phyloP scores from a whole-genome alignment of 2,797 vertebrate species.

The Malurus splendens region DNA sequence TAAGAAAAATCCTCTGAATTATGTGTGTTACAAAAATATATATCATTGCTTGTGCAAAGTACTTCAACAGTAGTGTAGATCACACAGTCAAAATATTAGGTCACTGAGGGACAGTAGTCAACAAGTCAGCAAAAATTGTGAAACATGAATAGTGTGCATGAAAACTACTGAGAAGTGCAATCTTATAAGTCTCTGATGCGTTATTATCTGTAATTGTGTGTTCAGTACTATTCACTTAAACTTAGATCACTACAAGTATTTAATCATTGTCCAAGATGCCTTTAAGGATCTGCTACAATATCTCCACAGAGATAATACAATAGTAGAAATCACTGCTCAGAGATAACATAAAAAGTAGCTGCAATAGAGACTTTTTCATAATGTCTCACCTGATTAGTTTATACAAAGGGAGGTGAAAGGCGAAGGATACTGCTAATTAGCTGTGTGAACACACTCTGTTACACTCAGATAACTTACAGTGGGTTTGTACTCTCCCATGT shows the following conservation, averaged over 20 bases:
- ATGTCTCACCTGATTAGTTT: not conserved
- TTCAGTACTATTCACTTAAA: not conserved
- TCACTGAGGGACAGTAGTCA: not conserved
- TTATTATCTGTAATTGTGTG: not conserved
- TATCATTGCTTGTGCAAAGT: not conserved
- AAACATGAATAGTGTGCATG: not conserved
- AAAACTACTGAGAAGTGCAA: not conserved
- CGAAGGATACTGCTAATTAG: not conserved
- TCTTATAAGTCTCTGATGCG: not conserved
- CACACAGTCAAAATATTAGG: not conserved
- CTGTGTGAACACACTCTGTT: not conserved
- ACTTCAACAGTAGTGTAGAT: not conserved
- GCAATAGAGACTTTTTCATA: not conserved
- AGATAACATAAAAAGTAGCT: not conserved
- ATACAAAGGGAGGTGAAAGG: not conserved
- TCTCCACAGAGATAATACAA: not conserved
- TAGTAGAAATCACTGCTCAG: not conserved
- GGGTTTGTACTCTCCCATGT: rapidly evolving
- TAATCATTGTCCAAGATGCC: not conserved
- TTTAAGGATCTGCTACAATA: not conserved
- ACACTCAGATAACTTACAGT: not conserved
- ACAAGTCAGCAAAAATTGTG: not conserved
- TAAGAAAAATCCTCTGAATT: not conserved
- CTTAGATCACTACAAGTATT: not conserved
- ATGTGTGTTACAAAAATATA: not conserved